These are phyloP conservation scores for Muntiacus reevesi DNA, from an alignment of 2,113 vertebrate genomes.

Conservation along the genomic window DNA sequence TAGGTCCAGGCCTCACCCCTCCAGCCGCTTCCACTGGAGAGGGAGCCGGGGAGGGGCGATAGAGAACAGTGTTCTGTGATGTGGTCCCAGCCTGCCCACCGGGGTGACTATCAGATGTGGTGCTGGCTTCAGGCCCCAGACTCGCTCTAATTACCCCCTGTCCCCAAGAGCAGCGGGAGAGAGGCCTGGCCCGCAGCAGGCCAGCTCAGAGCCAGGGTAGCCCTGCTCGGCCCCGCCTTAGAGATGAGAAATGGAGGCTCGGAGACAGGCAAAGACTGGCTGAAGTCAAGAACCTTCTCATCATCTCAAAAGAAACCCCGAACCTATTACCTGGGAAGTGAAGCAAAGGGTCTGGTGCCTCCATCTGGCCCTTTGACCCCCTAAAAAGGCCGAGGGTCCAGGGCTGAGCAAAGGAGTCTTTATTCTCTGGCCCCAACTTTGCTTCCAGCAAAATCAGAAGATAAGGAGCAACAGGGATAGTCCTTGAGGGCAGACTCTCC, in stretches of 20 bases:
- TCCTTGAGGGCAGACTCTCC: accelerated
- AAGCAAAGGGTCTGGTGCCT: background rate
- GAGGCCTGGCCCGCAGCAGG: background rate
- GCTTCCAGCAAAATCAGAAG: background rate
- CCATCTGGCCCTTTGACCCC: background rate
- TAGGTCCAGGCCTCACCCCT: background rate
- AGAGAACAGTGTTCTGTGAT: background rate
- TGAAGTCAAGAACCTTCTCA: background rate
- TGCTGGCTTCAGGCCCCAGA: background rate
- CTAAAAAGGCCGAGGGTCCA: background rate
- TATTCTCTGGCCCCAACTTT: too few species aligned
- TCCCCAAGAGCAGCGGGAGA: background rate
- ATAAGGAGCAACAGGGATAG: too few species aligned
- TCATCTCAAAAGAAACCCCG: background rate
- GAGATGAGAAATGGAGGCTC: background rate
- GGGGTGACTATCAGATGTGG: background rate
- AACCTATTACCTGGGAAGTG: background rate
- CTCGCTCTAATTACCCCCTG: background rate
- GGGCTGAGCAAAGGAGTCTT: background rate
- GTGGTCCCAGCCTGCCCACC: background rate
- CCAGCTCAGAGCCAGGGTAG: background rate
- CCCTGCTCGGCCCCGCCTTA: background rate
- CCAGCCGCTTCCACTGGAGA: background rate
- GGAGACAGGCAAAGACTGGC: background rate
- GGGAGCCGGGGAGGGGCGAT: background rate